Conservation (phyloP, 2,797 vertebrate species). For the Sebastiscus albofasciatus region DNA sequence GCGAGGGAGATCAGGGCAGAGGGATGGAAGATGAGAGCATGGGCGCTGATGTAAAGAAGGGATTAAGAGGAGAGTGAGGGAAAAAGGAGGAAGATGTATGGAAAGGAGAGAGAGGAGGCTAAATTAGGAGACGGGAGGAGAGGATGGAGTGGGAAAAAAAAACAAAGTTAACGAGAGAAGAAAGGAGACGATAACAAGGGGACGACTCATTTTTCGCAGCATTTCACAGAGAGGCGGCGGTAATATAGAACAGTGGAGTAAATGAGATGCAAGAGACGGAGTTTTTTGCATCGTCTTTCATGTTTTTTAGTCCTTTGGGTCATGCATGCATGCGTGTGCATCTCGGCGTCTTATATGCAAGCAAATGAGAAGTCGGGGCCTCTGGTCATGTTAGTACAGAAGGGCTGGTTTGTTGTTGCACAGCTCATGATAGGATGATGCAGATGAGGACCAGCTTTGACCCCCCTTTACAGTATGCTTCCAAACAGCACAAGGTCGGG, state of each 20-base stretch:
- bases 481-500: background rate
- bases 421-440: too few relatives aligned
- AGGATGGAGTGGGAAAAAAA: background rate
- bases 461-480: background rate
- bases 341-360: background rate
- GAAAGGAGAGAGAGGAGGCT: constrained; percentile 5
- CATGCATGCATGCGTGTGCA: background rate
- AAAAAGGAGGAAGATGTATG: background rate
- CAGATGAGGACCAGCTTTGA: background rate
- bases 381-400: constrained; percentile 15
- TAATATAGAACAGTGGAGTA: constrained; percentile 1
- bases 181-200: constrained; percentile 1
- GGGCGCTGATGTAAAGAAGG: background rate
- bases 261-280: constrained; percentile 36
- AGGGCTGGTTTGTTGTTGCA: background rate
- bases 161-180: constrained; percentile 38
- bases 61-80: background rate
- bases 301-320: constrained; percentile 29
- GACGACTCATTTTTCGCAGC: constrained; percentile 21
- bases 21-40: constrained; percentile 9
- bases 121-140: constrained; percentile 36
- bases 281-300: constrained; percentile 26
- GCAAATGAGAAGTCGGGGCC: constrained; percentile 10
- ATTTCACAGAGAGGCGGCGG: constrained; percentile 10
- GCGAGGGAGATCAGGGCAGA: constrained; percentile 27